These are phyloP conservation scores for Turritopsis dohrnii DNA, from an alignment of 30 jellyfish, hydroid and myxozoan species.

Conservation along the genomic window DNA sequence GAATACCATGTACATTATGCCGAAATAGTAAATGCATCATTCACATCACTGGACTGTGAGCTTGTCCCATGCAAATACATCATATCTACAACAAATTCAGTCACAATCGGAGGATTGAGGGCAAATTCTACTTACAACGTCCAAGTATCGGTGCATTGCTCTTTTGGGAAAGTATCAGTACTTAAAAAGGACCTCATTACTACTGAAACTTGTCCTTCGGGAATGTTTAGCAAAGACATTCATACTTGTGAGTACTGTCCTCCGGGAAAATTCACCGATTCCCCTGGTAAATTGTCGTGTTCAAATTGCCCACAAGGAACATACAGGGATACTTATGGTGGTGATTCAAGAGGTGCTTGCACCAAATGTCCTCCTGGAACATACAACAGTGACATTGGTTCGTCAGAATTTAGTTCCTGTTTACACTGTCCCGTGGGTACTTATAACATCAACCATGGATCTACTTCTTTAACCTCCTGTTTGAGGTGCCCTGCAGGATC, in stretches of 20 bases:
- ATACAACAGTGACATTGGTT: neutral
- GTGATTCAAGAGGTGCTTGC: neutral
- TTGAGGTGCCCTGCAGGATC: neutral
- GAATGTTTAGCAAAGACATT: neutral
- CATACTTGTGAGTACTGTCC: neutral
- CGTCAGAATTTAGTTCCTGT: neutral
- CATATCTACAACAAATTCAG: neutral
- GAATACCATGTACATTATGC: neutral
- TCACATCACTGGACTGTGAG: neutral
- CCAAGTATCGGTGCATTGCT: neutral
- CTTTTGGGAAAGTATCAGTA: neutral
- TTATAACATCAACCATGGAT: neutral
- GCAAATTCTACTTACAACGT: neutral
- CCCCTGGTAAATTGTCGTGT: neutral
- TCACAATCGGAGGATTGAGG: neutral
- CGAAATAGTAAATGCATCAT: neutral
- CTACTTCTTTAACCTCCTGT: neutral
- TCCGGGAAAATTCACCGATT: neutral
- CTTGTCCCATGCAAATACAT: neutral
- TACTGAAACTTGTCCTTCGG: neutral
- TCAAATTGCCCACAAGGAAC: slow-evolving; percentile 6
- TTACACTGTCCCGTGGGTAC: neutral
- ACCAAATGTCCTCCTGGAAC: slow-evolving; percentile 8
- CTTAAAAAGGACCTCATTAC: neutral
- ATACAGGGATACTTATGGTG: neutral